Base-by-base conservation (phyloP, 2,113 vertebrate genomes). In the Clarias macrocephalus region DNA sequence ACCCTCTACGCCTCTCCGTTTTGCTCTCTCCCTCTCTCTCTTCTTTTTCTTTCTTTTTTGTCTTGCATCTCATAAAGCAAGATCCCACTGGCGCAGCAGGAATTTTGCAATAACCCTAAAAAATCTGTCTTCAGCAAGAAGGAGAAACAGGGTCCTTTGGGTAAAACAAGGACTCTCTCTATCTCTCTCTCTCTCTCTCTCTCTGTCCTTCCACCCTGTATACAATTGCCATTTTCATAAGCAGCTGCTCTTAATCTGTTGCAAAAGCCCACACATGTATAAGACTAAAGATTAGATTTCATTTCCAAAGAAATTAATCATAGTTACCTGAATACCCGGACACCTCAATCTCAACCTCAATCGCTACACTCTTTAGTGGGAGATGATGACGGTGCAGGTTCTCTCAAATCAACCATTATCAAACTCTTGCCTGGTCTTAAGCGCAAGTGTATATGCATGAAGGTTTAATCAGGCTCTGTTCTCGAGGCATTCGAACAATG, bases 41-140 rank as follows among this genome's bases (percentile, higher is more conserved):
- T 30, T 54, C 48, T 70, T 75, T 23, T 54, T 66, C 48, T 73
- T 4, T 48, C 54, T 28, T 21, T 82, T 4, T 28, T 30, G 86
- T 82, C 68, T 70, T 88, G 79, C 54, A 33, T 3, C 37, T 62
- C 42, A 76, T 70, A 81, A 85, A 30, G 59, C 42, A 28, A 48
- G 33, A 89, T 89, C 84, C 76, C 88, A 86, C 60, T 85, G 86
- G 86, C 86, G 86, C 21, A 70, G 86, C 76, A 88, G 90, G 90
- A 89, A 86, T 90, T 86, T 89, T 86, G 83, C 86, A 90, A 89
- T 89, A 89, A 89, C 88, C 80, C 56, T 70, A 77, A 86, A 63
- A 90, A 88, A 62, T 89, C 80, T 23, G 82, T 87, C 83, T 84
- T 85, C 48, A 80, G 70, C 85, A 85, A 72, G 62, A 88, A 62